These are phyloP conservation scores for Dolomedes plantarius DNA, from an alignment of 2,888 invertebrate genomes.

Conservation along the genomic window DNA sequence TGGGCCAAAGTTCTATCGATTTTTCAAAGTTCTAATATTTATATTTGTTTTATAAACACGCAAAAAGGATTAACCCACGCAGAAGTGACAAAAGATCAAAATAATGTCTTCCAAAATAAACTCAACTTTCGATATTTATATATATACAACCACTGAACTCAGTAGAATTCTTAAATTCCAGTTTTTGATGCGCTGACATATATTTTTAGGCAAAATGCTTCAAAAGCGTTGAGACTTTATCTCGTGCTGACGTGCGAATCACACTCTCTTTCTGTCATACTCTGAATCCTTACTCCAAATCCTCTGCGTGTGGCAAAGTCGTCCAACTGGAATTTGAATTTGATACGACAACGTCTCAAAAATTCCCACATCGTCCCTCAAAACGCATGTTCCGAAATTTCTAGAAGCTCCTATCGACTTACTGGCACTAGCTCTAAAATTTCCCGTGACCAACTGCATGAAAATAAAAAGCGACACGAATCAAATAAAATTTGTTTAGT, in stretches of 20 bases:
- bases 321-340: conserved; percentile 51
- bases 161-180: background rate
- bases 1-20: no score
- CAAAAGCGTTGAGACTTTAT: background rate
- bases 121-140: no score
- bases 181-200: background rate
- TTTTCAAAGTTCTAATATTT: no score
- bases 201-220: background rate
- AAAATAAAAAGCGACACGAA: background rate
- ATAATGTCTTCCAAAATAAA: no score
- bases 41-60: no score
- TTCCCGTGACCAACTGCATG: background rate
- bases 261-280: background rate
- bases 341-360: conserved; percentile 62
- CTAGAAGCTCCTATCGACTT: conserved; percentile 52
- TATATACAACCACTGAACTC: no score
- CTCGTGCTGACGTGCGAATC: background rate
- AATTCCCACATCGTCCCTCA: conserved; percentile 40
- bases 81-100: no score
- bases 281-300: background rate
- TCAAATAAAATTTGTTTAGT: conserved; percentile 14
- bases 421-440: background rate
- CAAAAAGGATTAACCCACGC: no score
- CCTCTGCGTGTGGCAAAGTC: background rate
- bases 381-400: conserved; percentile 30